A percentile compares a stretch with the other conserved stretches of the same genome.
phyloP scores from a whole-genome alignment of 2,113 vertebrate genomes.

The Silurus glanis region DNA sequence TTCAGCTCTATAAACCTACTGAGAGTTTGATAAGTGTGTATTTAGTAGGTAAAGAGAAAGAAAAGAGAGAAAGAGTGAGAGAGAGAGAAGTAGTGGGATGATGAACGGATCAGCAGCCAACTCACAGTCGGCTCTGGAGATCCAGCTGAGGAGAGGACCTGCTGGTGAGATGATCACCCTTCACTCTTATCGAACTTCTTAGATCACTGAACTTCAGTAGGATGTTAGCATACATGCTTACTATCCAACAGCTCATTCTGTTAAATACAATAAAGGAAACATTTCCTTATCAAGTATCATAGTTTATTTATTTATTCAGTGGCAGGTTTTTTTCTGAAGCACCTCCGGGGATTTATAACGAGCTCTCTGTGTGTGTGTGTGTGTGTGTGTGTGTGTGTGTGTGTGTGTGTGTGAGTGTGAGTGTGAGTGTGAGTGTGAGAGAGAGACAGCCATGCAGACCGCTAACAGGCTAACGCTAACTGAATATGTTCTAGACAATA shows the following conservation, averaged over 20 bases:
- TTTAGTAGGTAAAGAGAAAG: background rate
- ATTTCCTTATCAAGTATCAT: background rate
- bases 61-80: background rate
- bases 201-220: background rate
- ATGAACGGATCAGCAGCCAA: constrained; percentile 71
- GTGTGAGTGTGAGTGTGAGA: too few relatives aligned
- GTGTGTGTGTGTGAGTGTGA: too few relatives aligned
- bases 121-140: constrained; percentile 49
- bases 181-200: background rate
- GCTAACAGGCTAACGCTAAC: background rate
- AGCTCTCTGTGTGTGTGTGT: background rate
- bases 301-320: background rate
- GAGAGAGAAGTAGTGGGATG: background rate
- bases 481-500: background rate
- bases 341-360: background rate
- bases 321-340: background rate
- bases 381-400: too few relatives aligned
- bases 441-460: background rate
- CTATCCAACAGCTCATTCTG: background rate
- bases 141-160: constrained; percentile 69
- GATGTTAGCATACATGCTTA: background rate
- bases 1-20: background rate
- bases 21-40: too few relatives aligned
- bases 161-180: constrained; percentile 57
- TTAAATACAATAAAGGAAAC: background rate